These are phyloP conservation scores for Etia nguti DNA, from an alignment of 2,113 vertebrate genomes.

Conservation along the genomic window DNA sequence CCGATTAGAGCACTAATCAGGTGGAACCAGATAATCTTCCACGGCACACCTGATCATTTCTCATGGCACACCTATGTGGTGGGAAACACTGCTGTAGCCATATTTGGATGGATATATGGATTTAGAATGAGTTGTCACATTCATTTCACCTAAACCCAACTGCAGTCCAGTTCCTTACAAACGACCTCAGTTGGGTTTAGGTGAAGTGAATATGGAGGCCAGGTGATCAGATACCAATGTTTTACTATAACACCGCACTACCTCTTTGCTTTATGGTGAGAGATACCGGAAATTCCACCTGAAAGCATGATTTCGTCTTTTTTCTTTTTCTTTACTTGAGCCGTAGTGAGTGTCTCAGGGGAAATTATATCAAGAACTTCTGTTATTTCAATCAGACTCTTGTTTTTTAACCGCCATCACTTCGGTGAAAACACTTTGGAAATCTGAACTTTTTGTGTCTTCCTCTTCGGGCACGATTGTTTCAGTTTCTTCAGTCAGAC, in stretches of 20 bases:
- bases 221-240: not conserved
- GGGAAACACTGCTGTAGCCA: not conserved
- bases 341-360: not conserved
- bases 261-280: not conserved
- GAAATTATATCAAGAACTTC: not conserved
- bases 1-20: not conserved
- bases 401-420: not conserved
- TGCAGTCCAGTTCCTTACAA: not conserved
- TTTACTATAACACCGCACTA: not conserved
- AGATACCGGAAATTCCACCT: not conserved
- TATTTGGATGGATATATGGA: not conserved
- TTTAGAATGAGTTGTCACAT: not conserved
- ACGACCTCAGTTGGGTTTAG: not conserved
- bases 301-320: not conserved
- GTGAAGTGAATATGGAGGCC: not conserved
- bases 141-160: too few species aligned
- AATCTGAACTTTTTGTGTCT: not conserved
- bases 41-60: not conserved
- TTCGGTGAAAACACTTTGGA: not conserved
- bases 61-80: not conserved
- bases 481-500: not conserved
- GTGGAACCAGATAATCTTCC: not conserved
- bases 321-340: not conserved
- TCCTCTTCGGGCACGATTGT: not conserved
- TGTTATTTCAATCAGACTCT: not conserved